Conservation (phyloP, 1,140 invertebrate species). For the Phortica variegata region DNA sequence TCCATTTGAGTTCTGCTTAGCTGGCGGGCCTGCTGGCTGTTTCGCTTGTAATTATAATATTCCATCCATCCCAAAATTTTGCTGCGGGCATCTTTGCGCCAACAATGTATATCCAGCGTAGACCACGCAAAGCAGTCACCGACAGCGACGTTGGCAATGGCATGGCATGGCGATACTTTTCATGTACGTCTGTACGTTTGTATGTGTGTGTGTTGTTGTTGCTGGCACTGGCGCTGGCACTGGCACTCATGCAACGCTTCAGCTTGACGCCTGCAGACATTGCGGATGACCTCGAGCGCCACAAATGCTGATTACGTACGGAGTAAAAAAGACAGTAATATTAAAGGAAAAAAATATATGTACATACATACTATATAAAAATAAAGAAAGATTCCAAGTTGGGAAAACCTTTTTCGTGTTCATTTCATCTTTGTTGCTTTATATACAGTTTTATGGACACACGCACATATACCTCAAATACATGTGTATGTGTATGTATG, state of each 20-base stretch:
- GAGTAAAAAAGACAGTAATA: constrained; percentile 13
- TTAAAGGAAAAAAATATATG: no score
- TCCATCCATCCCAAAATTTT: constrained; percentile 50
- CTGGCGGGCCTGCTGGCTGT: constrained; percentile 39
- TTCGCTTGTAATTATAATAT: constrained; percentile 55
- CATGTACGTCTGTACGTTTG: neutral
- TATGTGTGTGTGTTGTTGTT: neutral
- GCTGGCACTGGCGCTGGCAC: constrained; percentile 18
- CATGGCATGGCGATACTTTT: neutral
- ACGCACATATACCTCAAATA: no score
- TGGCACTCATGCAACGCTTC: constrained; percentile 43
- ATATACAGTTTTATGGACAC: no score
- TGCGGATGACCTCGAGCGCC: constrained; percentile 51
- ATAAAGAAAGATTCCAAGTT: neutral
- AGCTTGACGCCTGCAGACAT: constrained; percentile 37
- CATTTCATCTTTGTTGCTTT: constrained; percentile 20
- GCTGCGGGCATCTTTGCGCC: constrained; percentile 29
- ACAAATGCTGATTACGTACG: constrained; percentile 53
- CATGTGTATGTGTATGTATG: constrained; percentile 21
- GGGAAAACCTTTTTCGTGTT: constrained; percentile 21
- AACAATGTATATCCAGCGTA: constrained; percentile 32
- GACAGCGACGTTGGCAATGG: constrained; percentile 22
- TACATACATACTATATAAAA: neutral
- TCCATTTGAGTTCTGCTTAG: constrained; percentile 24
- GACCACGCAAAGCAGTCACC: neutral